Evolutionary conservation across 2,888 invertebrate genomes (phyloP), one percentile per base, ranked within the genome.

Genomic region (Epinotia demarniana): DNA sequence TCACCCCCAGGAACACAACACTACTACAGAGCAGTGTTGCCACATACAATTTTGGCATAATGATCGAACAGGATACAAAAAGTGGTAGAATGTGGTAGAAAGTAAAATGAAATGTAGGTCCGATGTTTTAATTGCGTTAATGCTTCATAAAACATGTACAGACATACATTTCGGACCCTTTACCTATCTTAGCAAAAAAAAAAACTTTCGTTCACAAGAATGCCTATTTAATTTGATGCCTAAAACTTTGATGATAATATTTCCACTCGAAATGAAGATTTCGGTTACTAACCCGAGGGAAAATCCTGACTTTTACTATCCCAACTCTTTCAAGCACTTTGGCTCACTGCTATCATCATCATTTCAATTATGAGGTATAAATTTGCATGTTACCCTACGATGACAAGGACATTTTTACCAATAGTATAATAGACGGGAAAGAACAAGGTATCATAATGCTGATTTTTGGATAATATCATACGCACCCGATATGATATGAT

Each of bases 311-410:
- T 58, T 11, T 60, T 9, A 23, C 18, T 60, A 43, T 23, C 1
- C 12, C 23, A 69, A 27, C 58, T 58, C 12, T 46, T 27, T 58
- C 4, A 46, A 46, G 19, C 3, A 19, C 43, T 60, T 19, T 19
- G 57, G 43, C n/a, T n/a, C n/a, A n/a, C n/a, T n/a, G 39, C 58
- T n/a, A 58, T 68, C n/a, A 39, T 68, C 58, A 68, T 68, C 23
- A 11, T 68, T 68, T 16, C n/a, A 11, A 23, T 57, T 58, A 16
- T 12, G 55, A 68, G 13, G 12, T 12, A 57, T 68, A 49, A 27
- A 49, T n/a, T 66, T n/a, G n/a, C 16, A n/a, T 16, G n/a, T 39
- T 6, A n/a, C 18, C 13, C 39, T 39, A 33, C 6, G 0, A 57
- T 39, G 55, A 57, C 39, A 16, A 57, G 43, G 19, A 43, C 16